phyloP scores from a whole-genome alignment of 2,113 vertebrate genomes.

The Chloebia gouldiae region DNA sequence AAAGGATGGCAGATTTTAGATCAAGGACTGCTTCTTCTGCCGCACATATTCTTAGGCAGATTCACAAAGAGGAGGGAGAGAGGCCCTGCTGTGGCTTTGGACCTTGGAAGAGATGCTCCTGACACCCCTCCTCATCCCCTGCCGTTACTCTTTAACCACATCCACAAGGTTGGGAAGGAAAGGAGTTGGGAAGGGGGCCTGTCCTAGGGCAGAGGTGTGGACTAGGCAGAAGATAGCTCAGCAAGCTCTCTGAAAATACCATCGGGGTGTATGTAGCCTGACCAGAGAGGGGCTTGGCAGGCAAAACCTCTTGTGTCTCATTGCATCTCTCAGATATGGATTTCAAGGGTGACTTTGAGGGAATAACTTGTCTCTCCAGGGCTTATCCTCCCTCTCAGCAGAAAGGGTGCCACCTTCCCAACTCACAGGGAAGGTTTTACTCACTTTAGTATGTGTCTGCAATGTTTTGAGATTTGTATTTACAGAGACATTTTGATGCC shows the following conservation, averaged over 20 bases:
- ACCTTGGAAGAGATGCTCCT: background rate
- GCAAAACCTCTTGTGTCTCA: background rate
- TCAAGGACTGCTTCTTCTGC: conserved; percentile 29
- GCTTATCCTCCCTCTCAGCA: background rate
- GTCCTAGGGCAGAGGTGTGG: background rate
- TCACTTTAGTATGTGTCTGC: accelerated
- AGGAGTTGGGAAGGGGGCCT: background rate
- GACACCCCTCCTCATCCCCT: background rate
- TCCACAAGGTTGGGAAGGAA: background rate
- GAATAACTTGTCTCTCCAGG: background rate
- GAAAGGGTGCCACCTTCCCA: background rate
- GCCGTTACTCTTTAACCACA: background rate
- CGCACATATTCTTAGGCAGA: background rate
- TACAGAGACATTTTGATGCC: background rate
- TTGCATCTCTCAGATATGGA: accelerated
- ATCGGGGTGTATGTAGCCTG: background rate
- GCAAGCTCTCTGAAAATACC: background rate
- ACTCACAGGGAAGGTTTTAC: background rate
- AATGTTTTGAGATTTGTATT: background rate
- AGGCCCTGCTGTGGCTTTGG: background rate
- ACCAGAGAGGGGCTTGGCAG: background rate
- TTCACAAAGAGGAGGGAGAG: background rate
- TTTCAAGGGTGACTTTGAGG: background rate
- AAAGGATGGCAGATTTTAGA: conserved; percentile 47
- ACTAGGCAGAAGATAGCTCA: background rate